Conservation (phyloP, 2,888 invertebrate species). For the Campoplex nolae region DNA sequence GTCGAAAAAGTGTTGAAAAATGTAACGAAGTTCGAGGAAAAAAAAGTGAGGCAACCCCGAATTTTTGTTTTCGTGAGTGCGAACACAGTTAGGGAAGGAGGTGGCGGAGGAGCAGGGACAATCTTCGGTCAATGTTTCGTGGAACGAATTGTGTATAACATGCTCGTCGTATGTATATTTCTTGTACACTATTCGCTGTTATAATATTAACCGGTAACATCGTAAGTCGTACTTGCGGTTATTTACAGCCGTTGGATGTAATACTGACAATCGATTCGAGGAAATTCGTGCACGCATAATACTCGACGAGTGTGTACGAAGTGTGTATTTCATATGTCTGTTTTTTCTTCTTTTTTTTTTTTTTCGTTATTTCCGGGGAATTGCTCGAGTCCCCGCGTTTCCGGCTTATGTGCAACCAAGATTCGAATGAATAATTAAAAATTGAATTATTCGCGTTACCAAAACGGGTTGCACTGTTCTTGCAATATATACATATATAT, state of each 20-base stretch:
- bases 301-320: neutral
- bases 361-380: neutral
- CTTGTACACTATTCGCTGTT: neutral
- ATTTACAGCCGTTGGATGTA: slow-evolving; percentile 28
- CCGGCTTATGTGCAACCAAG: neutral
- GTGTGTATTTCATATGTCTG: neutral
- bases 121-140: neutral
- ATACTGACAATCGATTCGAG: slow-evolving; percentile 33
- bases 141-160: slow-evolving; percentile 4
- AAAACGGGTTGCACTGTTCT: neutral
- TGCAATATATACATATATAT: no score
- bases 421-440: neutral
- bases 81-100: neutral
- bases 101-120: neutral
- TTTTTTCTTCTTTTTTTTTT: neutral
- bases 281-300: slow-evolving; percentile 21
- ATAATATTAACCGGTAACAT: slow-evolving; percentile 21
- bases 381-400: neutral
- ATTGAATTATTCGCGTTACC: neutral
- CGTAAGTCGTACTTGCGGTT: slow-evolving; percentile 7
- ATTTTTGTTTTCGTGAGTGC: neutral
- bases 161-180: neutral
- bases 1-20: neutral
- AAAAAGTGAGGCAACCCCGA: neutral
- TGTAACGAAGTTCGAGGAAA: neutral